These are phyloP conservation scores for Tetragonisca angustula DNA, from an alignment of 2,888 invertebrate genomes.

Conservation along the genomic window DNA sequence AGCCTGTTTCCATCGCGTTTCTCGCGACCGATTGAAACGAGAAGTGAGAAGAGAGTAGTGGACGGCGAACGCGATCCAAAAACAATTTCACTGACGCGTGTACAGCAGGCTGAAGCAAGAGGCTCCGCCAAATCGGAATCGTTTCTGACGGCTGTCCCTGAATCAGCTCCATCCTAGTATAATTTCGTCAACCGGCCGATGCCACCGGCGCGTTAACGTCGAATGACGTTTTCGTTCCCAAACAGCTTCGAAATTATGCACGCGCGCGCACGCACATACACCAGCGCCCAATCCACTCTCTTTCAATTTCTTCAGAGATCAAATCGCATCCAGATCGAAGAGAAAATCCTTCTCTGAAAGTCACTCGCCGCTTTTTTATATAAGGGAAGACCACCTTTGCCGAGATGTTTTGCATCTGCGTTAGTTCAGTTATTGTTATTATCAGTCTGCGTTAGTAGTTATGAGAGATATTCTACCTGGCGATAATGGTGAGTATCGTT, in stretches of 20 bases:
- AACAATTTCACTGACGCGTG: neutral
- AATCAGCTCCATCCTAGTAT: conserved; percentile 41
- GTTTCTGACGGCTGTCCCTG: conserved; percentile 38
- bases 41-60: too few relatives aligned
- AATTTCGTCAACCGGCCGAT: conserved; percentile 57
- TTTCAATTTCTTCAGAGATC: conserved; percentile 19
- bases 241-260: conserved; percentile 53
- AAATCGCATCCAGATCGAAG: neutral
- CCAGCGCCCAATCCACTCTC: conserved; percentile 15
- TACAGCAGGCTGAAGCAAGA: neutral
- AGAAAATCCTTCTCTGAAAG: too few relatives aligned
- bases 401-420: neutral
- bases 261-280: conserved; percentile 22
- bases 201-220: conserved; percentile 46
- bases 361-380: too few relatives aligned
- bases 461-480: neutral
- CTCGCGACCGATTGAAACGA: too few relatives aligned
- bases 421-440: too few relatives aligned
- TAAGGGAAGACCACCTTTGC: neutral
- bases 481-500: neutral
- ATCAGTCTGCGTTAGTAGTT: neutral
- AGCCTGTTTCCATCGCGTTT: too few relatives aligned
- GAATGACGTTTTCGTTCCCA: conserved; percentile 55
- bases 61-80: neutral
- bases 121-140: conserved; percentile 29